Evolutionary conservation across 2,888 invertebrate species (phyloP).

Genomic region (Himalopsyche anomala): DNA sequence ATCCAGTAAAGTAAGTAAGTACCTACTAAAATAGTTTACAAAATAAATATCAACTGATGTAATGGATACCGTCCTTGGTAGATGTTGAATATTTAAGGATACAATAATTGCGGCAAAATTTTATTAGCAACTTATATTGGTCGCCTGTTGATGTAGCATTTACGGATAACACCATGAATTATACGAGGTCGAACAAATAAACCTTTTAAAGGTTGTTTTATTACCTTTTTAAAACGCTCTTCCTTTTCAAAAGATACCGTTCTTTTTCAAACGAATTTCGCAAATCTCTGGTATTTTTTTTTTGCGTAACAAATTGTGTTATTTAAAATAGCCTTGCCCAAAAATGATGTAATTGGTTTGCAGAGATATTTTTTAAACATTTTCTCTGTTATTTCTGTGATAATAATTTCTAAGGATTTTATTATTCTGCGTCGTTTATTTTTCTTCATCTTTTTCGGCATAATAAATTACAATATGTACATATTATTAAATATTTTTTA

Average conservation of each 20-base stretch:
- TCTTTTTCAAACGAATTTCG: not conserved
- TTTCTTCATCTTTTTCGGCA: too few species aligned
- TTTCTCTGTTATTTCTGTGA: too few species aligned
- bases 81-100: not conserved
- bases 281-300: not conserved
- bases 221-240: slow-evolving; percentile 2
- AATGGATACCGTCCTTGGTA: not conserved
- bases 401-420: too few species aligned
- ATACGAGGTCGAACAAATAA: not conserved
- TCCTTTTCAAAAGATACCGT: slow-evolving; percentile 21
- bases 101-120: slow-evolving; percentile 10
- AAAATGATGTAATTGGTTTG: not conserved
- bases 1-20: too few species aligned
- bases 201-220: not conserved
- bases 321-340: not conserved
- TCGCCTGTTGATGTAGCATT: not conserved
- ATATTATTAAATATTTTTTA: too few species aligned
- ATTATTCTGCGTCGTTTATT: too few species aligned
- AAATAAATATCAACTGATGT: not conserved
- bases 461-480: too few species aligned
- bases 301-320: not conserved
- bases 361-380: too few species aligned
- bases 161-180: not conserved
- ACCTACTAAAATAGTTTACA: too few species aligned
- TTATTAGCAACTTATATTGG: not conserved